Evolutionary conservation across 2,797 vertebrate species (phyloP), one percentile per base, ranked within the genome.

Genomic region (Loriculus beryllinus): DNA sequence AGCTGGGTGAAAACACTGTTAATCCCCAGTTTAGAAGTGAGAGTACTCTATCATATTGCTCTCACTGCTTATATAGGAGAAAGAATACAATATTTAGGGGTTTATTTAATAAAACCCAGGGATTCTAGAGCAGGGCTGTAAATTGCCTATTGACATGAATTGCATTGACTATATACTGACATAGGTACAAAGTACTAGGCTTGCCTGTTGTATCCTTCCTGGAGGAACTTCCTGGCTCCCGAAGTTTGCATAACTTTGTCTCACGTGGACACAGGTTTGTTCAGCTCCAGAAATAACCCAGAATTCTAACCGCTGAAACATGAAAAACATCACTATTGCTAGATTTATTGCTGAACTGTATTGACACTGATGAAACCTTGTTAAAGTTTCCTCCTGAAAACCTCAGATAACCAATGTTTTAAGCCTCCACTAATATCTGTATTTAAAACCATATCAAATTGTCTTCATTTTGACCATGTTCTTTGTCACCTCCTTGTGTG

Each of bases 231-330:
- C 22, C 35, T 85, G n/a, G 7, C 28, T 88, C 48, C 71, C 0
- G 0, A 49, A 65, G 12, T 75, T 82, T 90, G 47, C 0, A 0
- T 35, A 15, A 56, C 39, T 42, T 62, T 48, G 6, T 67, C 56
- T 74, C 22, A 10, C 0, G 0, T 62, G n/a, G 74, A 23, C 39
- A 6, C 16, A 37, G 57, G 45, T 76, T 42, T 67, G 14, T 74
- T 88, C 42, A 42, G 40, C 40, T 80, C 56, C 57, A 87, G 40
- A 60, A 82, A 49, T 77, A 71, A 52, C 13, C 40, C 6, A 0
- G 23, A 49, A 6, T 83, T 95, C 29, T 80, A 62, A 35, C 25
- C 63, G 33, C 40, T 92, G 84, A 74, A 93, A 56, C 15, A 39
- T 1, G 1, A 83, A 75, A 72, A 87, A 31, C 17, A 49, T 67